Conservation (phyloP, 2,797 vertebrate species). For the Chromis chromis region DNA sequence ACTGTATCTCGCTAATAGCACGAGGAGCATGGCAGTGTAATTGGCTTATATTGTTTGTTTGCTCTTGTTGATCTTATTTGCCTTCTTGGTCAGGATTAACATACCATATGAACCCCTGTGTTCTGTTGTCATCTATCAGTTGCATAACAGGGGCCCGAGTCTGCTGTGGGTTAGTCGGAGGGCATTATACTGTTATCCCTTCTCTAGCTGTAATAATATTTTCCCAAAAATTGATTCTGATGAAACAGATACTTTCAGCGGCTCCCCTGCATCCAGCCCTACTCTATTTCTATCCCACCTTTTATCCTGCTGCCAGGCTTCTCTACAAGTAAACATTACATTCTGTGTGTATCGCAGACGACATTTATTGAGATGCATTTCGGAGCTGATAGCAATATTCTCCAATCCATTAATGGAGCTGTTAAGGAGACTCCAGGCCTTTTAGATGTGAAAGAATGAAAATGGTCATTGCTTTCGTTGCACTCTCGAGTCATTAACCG, state of each 20-base stretch:
- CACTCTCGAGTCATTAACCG: constrained; percentile 63
- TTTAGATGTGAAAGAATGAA: constrained; percentile 63
- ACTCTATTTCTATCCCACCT: constrained; percentile 47
- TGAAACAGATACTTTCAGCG: constrained; percentile 70
- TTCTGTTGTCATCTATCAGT: constrained; percentile 45
- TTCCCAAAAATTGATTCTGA: constrained; percentile 68
- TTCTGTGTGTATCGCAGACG: constrained; percentile 63
- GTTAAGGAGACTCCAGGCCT: constrained; percentile 66
- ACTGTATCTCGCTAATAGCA: constrained; percentile 18
- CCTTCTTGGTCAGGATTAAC: constrained; percentile 42
- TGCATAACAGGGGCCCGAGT: constrained; percentile 46
- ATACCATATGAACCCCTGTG: constrained; percentile 26
- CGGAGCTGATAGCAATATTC: constrained; percentile 56
- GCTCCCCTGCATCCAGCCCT: constrained; percentile 32
- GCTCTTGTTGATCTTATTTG: constrained; percentile 51
- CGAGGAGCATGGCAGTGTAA: constrained; percentile 33
- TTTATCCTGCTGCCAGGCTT: constrained; percentile 40
- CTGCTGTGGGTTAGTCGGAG: constrained; percentile 43
- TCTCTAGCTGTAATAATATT: constrained; percentile 58
- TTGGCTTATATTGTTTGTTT: constrained; percentile 46
- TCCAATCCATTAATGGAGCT: constrained; percentile 74
- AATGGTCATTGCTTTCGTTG: constrained; percentile 55
- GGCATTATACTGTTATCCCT: constrained; percentile 41
- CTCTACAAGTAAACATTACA: constrained; percentile 60
- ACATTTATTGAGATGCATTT: constrained; percentile 75